Conservation (phyloP, 2,888 invertebrate species). For the Drosophila diplacantha region DNA sequence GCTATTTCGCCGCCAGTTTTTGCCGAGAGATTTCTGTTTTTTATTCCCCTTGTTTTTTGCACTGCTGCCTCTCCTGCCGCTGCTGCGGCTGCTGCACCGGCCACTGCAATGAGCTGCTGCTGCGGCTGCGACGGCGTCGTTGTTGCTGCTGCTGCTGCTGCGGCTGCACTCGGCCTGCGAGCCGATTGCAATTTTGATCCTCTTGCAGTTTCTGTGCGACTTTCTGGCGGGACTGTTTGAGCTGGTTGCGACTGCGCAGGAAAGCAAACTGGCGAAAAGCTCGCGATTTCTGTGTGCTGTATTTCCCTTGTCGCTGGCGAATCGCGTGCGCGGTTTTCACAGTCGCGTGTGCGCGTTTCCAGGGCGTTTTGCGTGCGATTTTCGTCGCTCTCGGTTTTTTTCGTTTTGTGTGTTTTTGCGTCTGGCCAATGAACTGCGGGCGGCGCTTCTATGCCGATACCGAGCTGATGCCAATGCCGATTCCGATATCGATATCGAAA, state of each 20-base stretch:
- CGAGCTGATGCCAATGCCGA: constrained; percentile 12
- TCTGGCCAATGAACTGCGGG: constrained; percentile 45
- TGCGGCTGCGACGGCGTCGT: constrained; percentile 44
- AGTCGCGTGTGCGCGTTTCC: constrained; percentile 62
- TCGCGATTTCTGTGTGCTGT: constrained; percentile 20
- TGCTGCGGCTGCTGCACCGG: constrained; percentile 54
- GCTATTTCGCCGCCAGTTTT: constrained; percentile 71
- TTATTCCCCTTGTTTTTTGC: constrained; percentile 41
- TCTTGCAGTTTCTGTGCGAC: constrained; percentile 78
- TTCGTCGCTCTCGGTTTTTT: constrained; percentile 43
- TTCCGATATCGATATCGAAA: constrained; percentile 25
- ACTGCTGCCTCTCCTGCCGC: constrained; percentile 48
- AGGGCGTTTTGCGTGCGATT: constrained; percentile 55
- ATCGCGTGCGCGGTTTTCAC: constrained; percentile 50
- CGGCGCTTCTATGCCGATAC: constrained; percentile 10
- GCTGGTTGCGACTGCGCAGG: constrained; percentile 72
- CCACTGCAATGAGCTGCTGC: constrained; percentile 66
- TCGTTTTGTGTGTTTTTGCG: constrained; percentile 15
- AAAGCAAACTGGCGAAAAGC: constrained; percentile 21
- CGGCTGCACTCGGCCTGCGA: constrained; percentile 59
- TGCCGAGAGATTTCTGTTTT: constrained; percentile 53
- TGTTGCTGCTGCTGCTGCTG: constrained; percentile 57
- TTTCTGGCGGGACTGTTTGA: constrained; percentile 78
- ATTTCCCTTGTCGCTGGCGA: constrained; percentile 27
- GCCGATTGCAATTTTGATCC: constrained; percentile 74